phyloP scores from a whole-genome alignment of 1,140 invertebrate species.

The Sogatella furcifera region DNA sequence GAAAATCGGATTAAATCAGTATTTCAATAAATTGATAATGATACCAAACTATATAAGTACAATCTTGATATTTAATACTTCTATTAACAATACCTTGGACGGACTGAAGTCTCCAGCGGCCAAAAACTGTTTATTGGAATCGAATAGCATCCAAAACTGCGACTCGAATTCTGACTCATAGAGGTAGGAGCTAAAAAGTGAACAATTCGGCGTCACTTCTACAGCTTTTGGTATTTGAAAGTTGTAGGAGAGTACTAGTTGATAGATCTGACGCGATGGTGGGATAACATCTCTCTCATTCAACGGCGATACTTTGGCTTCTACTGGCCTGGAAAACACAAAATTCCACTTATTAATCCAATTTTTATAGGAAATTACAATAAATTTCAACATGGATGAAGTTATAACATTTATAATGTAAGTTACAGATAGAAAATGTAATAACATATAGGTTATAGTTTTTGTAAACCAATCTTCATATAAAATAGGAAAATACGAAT shows the following conservation, averaged over 20 bases:
- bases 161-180: slow-evolving; percentile 94
- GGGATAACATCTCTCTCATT: slow-evolving; percentile 69
- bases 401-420: too few species aligned
- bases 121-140: slow-evolving; percentile 81
- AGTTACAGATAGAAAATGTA: too few species aligned
- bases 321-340: slow-evolving; percentile 51
- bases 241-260: slow-evolving; percentile 74
- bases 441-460: too few species aligned
- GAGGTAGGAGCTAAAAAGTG: slow-evolving; percentile 71
- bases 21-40: too few species aligned
- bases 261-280: slow-evolving; percentile 77
- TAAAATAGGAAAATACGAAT: too few species aligned
- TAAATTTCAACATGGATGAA: too few species aligned
- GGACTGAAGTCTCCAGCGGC: slow-evolving; percentile 83
- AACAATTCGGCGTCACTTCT: slow-evolving; percentile 70
- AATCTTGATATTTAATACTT: too few species aligned
- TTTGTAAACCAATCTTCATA: too few species aligned
- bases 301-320: slow-evolving; percentile 65
- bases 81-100: slow-evolving; percentile 46
- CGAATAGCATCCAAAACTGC: slow-evolving; percentile 93
- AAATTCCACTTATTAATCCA: too few species aligned
- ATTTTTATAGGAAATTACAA: too few species aligned
- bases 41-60: too few species aligned
- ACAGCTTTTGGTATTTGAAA: slow-evolving; percentile 71
- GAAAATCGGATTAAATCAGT: not conserved